Evolutionary conservation across 2,888 invertebrate genomes (phyloP).

Genomic region (Liodrosophila aerea): DNA sequence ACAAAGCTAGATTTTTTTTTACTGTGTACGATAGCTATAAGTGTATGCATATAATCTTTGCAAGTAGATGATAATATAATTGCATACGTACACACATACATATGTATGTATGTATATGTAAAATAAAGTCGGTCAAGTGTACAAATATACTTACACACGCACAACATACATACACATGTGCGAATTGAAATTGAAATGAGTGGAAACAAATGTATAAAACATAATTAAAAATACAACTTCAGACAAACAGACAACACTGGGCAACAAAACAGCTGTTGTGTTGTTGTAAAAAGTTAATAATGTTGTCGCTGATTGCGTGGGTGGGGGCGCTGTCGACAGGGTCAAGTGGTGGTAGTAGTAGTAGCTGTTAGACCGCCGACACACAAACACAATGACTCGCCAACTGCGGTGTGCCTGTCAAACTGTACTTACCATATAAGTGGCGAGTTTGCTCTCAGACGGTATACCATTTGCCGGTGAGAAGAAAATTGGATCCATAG

Average conservation of each 20-base stretch:
- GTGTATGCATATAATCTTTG: constrained; percentile 3
- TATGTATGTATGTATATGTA: constrained; percentile 21
- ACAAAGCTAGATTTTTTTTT: too few relatives aligned
- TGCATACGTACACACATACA: constrained; percentile 31
- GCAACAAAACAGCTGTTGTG: constrained; percentile 1
- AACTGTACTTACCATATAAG: constrained; percentile 88
- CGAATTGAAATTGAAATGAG: constrained; percentile 66
- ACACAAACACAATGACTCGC: constrained; percentile 13
- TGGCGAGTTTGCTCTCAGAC: constrained; percentile 92
- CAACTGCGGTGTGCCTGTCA: constrained; percentile 22
- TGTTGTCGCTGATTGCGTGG: too few relatives aligned
- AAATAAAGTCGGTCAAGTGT: constrained; percentile 70
- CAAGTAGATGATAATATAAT: constrained; percentile 12
- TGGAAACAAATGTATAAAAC: constrained; percentile 59
- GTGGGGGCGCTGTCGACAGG: constrained; percentile 10
- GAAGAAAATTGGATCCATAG: constrained; percentile 90
- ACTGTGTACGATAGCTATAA: too few relatives aligned
- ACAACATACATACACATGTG: constrained; percentile 4
- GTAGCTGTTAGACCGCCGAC: constrained; percentile 10
- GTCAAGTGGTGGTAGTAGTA: constrained; percentile 11
- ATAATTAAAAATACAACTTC: constrained; percentile 61
- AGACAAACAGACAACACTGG: constrained; percentile 48
- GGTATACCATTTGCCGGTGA: constrained; percentile 89
- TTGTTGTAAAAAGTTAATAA: too few relatives aligned
- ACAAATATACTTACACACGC: constrained; percentile 24